Conservation (phyloP, 2,888 invertebrate species). For the Hydrotaea cyrtoneurina region DNA sequence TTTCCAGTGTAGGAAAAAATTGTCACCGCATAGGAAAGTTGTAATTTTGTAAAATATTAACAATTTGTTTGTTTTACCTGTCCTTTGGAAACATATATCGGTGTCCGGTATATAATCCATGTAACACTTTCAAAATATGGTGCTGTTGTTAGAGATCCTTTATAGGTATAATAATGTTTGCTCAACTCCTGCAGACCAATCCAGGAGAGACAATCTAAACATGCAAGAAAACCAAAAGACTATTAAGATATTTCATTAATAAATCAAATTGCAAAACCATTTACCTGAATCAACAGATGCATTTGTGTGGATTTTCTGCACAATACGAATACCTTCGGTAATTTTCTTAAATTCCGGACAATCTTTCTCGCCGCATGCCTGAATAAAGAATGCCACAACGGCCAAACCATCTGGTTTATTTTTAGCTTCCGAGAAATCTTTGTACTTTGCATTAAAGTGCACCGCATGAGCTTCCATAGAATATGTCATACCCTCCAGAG, state of each 20-base stretch:
- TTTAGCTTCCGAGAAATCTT: constrained; percentile 84
- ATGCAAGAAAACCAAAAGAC: neutral
- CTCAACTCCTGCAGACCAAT: constrained; percentile 85
- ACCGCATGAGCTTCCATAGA: constrained; percentile 91
- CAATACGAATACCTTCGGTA: constrained; percentile 82
- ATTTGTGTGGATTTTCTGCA: constrained; percentile 79
- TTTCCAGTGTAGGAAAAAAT: too few species aligned
- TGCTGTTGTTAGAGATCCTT: constrained; percentile 87
- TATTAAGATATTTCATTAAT: neutral
- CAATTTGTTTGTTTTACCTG: constrained; percentile 82
- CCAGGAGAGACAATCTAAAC: constrained; percentile 85
- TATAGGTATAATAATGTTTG: constrained; percentile 87
- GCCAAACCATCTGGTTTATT: constrained; percentile 87
- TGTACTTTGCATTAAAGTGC: constrained; percentile 88
- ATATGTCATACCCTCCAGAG: constrained; percentile 87
- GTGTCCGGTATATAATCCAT: constrained; percentile 88
- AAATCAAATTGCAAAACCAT: constrained; percentile 26
- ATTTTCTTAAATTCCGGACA: constrained; percentile 83
- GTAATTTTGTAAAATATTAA: too few species aligned
- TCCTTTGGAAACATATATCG: constrained; percentile 85
- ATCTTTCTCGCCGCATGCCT: constrained; percentile 84
- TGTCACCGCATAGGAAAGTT: too few species aligned
- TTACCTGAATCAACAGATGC: constrained; percentile 80
- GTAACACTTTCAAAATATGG: constrained; percentile 88
- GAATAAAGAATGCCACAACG: constrained; percentile 86